Percentiles rank a stretch among this genome's conserved stretches.
Evolutionary conservation across 2,888 invertebrate genomes (phyloP).

Genomic region (Panzeria rudis): DNA sequence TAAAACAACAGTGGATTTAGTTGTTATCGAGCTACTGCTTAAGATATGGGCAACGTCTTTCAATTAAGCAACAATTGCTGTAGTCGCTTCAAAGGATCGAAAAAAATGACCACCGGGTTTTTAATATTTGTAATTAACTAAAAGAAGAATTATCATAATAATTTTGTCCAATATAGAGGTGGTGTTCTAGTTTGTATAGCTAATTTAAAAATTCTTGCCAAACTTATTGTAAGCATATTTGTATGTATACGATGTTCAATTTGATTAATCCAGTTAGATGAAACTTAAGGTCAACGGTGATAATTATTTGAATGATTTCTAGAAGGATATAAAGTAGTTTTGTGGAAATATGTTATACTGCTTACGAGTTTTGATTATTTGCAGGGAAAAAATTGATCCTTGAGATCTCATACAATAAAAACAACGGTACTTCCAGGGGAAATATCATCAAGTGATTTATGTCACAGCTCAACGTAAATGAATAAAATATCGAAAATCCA

Average conservation of each 20-base stretch:
- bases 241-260: not conserved
- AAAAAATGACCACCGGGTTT: not conserved
- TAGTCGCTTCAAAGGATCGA: slow-evolving; percentile 24
- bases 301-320: not conserved
- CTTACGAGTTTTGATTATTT: not conserved
- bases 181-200: not conserved
- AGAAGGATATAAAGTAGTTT: too few relatives aligned
- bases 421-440: not conserved
- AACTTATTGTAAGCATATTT: not conserved
- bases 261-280: not conserved
- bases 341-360: not conserved
- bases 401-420: not conserved
- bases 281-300: not conserved
- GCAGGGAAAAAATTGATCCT: not conserved
- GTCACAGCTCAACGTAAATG: slow-evolving; percentile 16
- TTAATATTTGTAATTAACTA: slow-evolving; percentile 1
- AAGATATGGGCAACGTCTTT: not conserved
- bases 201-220: slow-evolving; percentile 19
- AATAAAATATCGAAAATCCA: slow-evolving; percentile 34
- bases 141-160: slow-evolving; percentile 41
- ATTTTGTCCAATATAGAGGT: not conserved
- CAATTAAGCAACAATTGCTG: slow-evolving; percentile 49
- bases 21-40: not conserved
- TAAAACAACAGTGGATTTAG: slow-evolving; percentile 34
- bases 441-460: not conserved